phyloP scores from a whole-genome alignment of 2,113 vertebrate species.

The Scalopus aquaticus region DNA sequence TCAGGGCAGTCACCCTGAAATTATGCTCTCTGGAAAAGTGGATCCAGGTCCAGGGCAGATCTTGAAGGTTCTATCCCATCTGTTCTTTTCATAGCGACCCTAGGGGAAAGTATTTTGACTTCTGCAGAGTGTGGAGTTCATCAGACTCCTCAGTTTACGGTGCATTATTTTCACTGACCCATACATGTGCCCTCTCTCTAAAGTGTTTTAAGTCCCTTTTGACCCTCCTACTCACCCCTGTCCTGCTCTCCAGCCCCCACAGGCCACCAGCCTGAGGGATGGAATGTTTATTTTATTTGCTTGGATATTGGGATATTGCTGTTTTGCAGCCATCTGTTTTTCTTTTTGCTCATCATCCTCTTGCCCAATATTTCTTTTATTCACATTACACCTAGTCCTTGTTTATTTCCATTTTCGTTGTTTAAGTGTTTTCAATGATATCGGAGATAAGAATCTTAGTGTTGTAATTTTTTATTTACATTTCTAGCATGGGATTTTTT shows the following conservation, averaged over 20 bases:
- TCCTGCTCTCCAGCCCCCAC: too few relatives aligned
- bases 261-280: rapidly evolving
- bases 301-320: background rate
- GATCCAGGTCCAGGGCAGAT: rapidly evolving
- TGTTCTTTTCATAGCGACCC: background rate
- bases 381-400: too few relatives aligned
- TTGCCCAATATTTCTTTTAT: too few relatives aligned
- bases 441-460: background rate
- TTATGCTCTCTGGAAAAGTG: background rate
- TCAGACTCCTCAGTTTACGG: rapidly evolving
- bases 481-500: background rate
- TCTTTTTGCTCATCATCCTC: background rate
- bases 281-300: background rate
- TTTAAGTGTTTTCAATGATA: background rate
- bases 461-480: background rate
- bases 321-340: background rate
- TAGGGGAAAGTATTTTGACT: too few relatives aligned
- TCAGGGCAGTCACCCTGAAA: background rate
- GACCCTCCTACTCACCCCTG: background rate
- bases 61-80: background rate
- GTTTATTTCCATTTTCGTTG: background rate
- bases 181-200: rapidly evolving
- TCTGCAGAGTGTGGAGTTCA: too few relatives aligned
- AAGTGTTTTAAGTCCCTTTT: background rate
- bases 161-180: background rate